Evolutionary conservation across 2,797 vertebrate genomes (phyloP), one percentile per base, ranked within the genome.

Genomic region (Holocentrus rufus): DNA sequence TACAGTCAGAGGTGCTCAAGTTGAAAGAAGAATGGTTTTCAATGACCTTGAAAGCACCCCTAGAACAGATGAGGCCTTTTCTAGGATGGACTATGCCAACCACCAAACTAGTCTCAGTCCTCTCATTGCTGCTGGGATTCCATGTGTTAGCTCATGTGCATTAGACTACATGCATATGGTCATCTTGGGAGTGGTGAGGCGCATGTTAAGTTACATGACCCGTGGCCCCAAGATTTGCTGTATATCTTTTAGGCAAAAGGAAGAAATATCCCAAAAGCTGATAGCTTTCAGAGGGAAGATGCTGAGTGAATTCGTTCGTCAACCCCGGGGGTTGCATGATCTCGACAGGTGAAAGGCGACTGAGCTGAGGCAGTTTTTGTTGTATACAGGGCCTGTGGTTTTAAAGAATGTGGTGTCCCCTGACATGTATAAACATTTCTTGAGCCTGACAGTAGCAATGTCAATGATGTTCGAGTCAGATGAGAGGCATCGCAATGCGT

Each of bases 111-210:
- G 47, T 44, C 10, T 34, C 31, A 76, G 68, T 72, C 75, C 69
- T 13, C 42, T 82, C 18, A 73, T 78, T 71, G 60, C 54, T 56
- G 76, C 44, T 65, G 72, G 64, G 44, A 74, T 84, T 69, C 47
- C 73, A 23, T 78, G 81, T 54, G 62, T 81, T 1, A 70, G 60
- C 4, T 66, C 23, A 22, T 78, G 73, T 82, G 74, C 60, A 0
- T 46, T 86, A 8, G 84, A 86, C 36, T 79, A 84, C 3, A 86
- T 86, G 81, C 70, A 84, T 27, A 55, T 82, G 31, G 60, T 86
- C 55, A 34, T 39, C 52, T 69, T 79, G 49, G 78, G 78, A 47
- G 78, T 78, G 44, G 72, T 80, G 10, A 56, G 65, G 13, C 57
- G 34, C 6, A 27, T 85, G 7, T 57, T 85, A 11, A 49, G 23